A percentile compares a stretch with the other conserved stretches of the same genome.
phyloP scores from a whole-genome alignment of 2,888 invertebrate species.

The Serripes groenlandicus region DNA sequence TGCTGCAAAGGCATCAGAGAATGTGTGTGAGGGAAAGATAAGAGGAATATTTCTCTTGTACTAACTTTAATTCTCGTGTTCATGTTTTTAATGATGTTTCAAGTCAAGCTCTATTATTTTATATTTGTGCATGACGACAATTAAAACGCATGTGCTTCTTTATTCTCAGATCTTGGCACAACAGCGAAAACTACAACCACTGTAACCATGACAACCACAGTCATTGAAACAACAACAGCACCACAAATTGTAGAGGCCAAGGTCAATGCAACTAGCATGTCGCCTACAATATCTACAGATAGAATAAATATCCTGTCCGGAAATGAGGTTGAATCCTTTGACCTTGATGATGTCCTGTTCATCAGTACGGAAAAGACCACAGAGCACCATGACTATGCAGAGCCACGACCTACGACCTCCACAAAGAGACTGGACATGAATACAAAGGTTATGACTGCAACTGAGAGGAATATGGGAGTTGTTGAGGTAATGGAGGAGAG shows the following conservation, averaged over 20 bases:
- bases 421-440: slow-evolving; percentile 33
- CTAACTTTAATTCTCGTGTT: too few species aligned
- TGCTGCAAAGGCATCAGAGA: too few species aligned
- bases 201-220: slow-evolving; percentile 7
- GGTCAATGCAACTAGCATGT: not conserved
- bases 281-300: slow-evolving; percentile 3
- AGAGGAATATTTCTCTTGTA: too few species aligned
- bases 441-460: slow-evolving; percentile 18
- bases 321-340: not conserved
- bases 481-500: not conserved
- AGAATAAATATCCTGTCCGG: not conserved
- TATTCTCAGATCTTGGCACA: too few species aligned
- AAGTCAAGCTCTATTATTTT: too few species aligned
- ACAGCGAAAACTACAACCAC: slow-evolving; percentile 4
- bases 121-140: too few species aligned
- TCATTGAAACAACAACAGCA: not conserved
- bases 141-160: too few species aligned
- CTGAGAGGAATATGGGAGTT: not conserved
- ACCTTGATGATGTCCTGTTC: slow-evolving; percentile 4
- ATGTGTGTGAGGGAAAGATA: too few species aligned
- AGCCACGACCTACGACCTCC: slow-evolving; percentile 54
- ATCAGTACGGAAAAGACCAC: slow-evolving; percentile 16
- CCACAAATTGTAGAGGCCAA: slow-evolving; percentile 1
- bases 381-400: slow-evolving; percentile 29
- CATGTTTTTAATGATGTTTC: too few species aligned